phyloP scores from a whole-genome alignment of 2,113 vertebrate species.

The Protomyctophum bolini region DNA sequence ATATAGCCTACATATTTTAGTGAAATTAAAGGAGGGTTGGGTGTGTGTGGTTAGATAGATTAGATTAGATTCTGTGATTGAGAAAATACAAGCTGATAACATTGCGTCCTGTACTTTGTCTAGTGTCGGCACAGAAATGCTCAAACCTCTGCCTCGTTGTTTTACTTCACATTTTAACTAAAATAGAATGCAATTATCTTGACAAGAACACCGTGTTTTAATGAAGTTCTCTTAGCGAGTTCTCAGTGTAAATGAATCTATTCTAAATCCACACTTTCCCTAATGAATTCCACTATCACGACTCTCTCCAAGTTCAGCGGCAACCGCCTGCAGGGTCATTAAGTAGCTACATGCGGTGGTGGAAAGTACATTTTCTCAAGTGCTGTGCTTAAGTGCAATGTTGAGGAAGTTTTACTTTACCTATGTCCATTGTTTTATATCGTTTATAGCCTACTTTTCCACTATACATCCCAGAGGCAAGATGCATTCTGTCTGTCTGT shows the following conservation, averaged over 20 bases:
- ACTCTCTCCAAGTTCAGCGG: neutral
- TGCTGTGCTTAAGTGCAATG: no score
- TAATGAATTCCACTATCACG: conserved; percentile 12
- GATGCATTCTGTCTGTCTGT: no score
- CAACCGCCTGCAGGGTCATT: no score
- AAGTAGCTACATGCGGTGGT: no score
- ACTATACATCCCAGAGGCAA: no score
- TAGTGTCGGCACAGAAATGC: neutral
- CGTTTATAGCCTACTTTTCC: no score
- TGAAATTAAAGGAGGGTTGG: no score
- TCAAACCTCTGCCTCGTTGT: conserved; percentile 8
- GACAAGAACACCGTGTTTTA: neutral
- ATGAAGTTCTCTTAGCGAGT: neutral
- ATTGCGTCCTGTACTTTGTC: neutral
- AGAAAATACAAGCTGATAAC: neutral
- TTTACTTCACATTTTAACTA: neutral
- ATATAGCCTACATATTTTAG: no score
- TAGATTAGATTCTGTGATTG: no score
- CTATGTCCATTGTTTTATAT: neutral
- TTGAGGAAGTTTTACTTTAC: no score
- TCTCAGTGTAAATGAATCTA: neutral
- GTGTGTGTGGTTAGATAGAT: no score
- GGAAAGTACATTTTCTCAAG: no score
- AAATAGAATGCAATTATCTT: neutral
- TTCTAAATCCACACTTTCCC: neutral